Base-by-base conservation (phyloP, 2,888 invertebrate genomes). In the Steinernema hermaphroditum region DNA sequence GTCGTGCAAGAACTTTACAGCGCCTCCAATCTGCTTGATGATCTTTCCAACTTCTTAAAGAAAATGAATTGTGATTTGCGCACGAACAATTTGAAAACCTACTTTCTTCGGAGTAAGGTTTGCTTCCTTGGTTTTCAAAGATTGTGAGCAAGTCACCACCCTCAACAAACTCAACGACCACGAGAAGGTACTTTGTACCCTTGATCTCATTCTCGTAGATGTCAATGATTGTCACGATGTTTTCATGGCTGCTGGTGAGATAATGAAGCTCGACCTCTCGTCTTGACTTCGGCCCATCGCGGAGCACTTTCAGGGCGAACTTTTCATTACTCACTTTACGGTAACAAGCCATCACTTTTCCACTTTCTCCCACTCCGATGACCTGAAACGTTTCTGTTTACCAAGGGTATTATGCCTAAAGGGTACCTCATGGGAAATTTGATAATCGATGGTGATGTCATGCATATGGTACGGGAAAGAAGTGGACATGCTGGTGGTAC, bases 131-230 rank as follows among this genome's bases (percentile, higher is more conserved):
- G 82, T 95, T 94, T 89, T 98, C 96, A 87, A 98, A 98, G 86
- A 95, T 91, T 87, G 94, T 93, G 89, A 97, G 96, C 73, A 97
- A 90, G 88, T 97, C 97, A 0, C 97, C 97, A 1, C 97, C 97
- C 87, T 94, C 94, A 95, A 97, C 95, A 85, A 96, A 96, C 90
- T 97, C 97, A 95, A 97, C 96, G 24, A 98, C 92, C 69, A 98
- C 94, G 14, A 98, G 90, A 1, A 98, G 90, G 88, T 96, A 97
- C 84, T 93, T 92, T 82, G 93, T 92, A 14, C 92, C 93, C 77
- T 92, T 92, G 86, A 96, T 95, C 22, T 92, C 91, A 89, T 98
- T 98, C 89, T 96, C 96, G 88, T 94, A 98, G 43, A 97, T 94
- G 89, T 97, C 96, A 81, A 92, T 90, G 70, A 93, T 91, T 88